Conservation (phyloP, 2,797 vertebrate genomes). For the Anas bernieri region DNA sequence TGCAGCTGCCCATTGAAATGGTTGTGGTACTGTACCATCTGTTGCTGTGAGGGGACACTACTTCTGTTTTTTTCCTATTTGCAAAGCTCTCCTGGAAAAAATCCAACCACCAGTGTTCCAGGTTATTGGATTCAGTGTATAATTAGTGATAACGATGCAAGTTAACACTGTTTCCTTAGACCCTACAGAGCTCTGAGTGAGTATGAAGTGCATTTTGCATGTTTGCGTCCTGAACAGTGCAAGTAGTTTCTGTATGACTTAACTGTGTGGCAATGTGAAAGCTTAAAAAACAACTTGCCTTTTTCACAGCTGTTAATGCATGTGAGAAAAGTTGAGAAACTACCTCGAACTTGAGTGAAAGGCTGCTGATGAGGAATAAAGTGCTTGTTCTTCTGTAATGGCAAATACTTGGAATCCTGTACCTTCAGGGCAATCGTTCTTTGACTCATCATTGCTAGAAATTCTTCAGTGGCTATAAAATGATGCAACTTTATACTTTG, state of each 20-base stretch:
- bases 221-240: slow-evolving; percentile 10
- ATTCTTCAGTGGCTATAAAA: neutral
- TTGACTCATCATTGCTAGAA: neutral
- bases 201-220: slow-evolving; percentile 17
- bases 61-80: neutral
- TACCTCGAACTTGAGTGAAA: neutral
- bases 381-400: neutral
- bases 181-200: neutral
- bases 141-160: neutral
- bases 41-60: neutral
- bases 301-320: neutral
- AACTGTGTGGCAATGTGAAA: neutral
- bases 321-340: neutral
- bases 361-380: neutral
- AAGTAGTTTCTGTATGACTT: neutral
- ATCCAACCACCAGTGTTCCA: neutral
- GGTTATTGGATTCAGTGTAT: slow-evolving; percentile 1
- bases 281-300: neutral
- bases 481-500: neutral
- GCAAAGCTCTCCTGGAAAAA: neutral
- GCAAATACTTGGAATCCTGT: neutral
- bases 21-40: accelerated
- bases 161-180: slow-evolving; percentile 24
- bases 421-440: neutral
- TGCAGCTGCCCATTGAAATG: neutral